Conservation (phyloP, 2,888 invertebrate genomes). For the Diarsia dahlii region DNA sequence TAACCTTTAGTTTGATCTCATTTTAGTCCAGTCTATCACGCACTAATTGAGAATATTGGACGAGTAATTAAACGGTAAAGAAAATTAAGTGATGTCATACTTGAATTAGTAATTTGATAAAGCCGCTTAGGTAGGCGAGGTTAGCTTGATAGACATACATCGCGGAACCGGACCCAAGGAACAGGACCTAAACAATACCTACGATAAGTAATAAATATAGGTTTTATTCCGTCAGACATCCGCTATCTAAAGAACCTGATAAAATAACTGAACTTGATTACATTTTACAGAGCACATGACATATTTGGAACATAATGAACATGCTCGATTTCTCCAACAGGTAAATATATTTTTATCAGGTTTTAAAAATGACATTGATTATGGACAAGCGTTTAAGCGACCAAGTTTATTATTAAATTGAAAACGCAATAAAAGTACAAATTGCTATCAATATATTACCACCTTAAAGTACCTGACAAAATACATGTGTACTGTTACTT, state of each 20-base stretch:
- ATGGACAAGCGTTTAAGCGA: neutral
- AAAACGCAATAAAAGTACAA: constrained; percentile 24
- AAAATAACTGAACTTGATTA: constrained; percentile 26
- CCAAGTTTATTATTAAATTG: constrained; percentile 11
- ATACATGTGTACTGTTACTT: constrained; percentile 57
- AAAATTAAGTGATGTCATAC: constrained; percentile 39
- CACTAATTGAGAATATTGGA: constrained; percentile 50
- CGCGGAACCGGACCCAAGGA: constrained; percentile 5
- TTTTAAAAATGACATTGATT: neutral
- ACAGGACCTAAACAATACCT: constrained; percentile 29
- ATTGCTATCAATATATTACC: constrained; percentile 32
- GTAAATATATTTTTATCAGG: constrained; percentile 5
- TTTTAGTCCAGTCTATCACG: constrained; percentile 63
- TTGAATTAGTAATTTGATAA: constrained; percentile 38
- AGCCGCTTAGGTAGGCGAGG: constrained; percentile 10
- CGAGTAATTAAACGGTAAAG: constrained; percentile 43
- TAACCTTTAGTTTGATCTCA: constrained; percentile 66
- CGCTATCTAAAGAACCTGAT: constrained; percentile 14
- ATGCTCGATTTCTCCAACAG: constrained; percentile 36
- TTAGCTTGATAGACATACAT: constrained; percentile 1
- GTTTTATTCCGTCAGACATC: constrained; percentile 27
- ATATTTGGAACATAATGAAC: constrained; percentile 32
- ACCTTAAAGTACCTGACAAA: constrained; percentile 29
- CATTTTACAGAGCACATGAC: constrained; percentile 16
- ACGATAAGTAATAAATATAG: constrained; percentile 3